phyloP scores from a whole-genome alignment of 1,140 invertebrate genomes.

The Thereuonema tuberculata region DNA sequence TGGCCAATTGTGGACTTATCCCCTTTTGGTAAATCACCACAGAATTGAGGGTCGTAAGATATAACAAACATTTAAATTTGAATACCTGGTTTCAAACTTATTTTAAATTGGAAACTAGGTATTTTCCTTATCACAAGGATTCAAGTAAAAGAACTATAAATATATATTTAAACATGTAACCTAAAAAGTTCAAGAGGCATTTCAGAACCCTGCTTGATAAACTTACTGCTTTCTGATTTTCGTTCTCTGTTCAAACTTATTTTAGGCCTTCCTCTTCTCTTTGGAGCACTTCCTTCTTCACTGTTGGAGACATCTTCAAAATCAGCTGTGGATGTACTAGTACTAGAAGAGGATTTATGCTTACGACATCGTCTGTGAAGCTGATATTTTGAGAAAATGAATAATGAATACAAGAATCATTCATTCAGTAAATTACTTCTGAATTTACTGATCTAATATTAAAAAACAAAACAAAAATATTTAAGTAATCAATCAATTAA shows the following conservation, averaged over 20 bases:
- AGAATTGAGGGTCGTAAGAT: too few relatives aligned
- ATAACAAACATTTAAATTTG: not conserved
- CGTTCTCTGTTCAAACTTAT: not conserved
- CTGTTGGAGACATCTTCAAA: not conserved
- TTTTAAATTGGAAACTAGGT: not conserved
- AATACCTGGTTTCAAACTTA: not conserved
- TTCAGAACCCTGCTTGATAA: not conserved
- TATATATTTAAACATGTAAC: not conserved
- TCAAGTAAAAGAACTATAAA: not conserved
- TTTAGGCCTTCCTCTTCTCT: not conserved
- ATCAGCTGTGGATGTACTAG: conserved; percentile 3
- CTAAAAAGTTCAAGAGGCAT: not conserved
- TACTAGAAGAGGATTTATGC: conserved; percentile 4
- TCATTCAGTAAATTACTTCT: too few relatives aligned
- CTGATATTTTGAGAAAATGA: not conserved
- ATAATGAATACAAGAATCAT: not conserved
- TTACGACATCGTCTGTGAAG: not conserved
- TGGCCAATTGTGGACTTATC: too few relatives aligned
- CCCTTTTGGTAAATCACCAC: too few relatives aligned
- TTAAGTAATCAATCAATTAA: too few relatives aligned
- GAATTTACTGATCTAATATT: too few relatives aligned
- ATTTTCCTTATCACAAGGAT: not conserved
- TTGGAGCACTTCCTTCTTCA: not conserved
- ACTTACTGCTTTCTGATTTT: not conserved
- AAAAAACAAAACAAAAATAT: too few relatives aligned